A percentile compares a stretch with the other conserved stretches of the same genome.
Evolutionary conservation across 2,797 vertebrate species (phyloP).

Genomic region (Bovichtus diacanthus): DNA sequence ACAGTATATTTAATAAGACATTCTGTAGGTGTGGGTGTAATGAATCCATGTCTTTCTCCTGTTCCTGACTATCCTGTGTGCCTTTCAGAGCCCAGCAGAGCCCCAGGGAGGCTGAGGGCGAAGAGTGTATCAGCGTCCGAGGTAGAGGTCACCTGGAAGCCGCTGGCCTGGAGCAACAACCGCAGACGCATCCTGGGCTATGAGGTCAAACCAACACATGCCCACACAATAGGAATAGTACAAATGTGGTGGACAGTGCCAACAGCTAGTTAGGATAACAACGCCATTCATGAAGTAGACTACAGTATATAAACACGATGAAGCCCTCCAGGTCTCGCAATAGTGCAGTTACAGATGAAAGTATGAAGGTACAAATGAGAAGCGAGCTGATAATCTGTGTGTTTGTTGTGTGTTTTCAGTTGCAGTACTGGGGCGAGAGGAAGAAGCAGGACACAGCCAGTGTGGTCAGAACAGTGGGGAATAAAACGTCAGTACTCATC

Average conservation of each 20-base stretch:
- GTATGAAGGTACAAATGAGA: neutral
- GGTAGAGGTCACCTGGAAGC: constrained; percentile 92
- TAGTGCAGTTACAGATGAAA: neutral
- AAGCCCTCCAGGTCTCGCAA: neutral
- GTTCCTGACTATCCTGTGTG: constrained; percentile 31
- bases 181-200: constrained; percentile 94
- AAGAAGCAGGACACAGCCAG: constrained; percentile 90
- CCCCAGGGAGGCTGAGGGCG: constrained; percentile 88
- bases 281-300: constrained; percentile 36
- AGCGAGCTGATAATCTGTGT: constrained; percentile 7
- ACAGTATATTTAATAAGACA: constrained; percentile 24
- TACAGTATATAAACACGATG: neutral
- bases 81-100: constrained; percentile 89
- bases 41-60: constrained; percentile 36
- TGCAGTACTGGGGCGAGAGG: constrained; percentile 90
- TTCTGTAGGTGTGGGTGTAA: constrained; percentile 41
- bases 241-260: constrained; percentile 31
- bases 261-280: constrained; percentile 29
- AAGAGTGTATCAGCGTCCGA: constrained; percentile 92
- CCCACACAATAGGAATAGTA: constrained; percentile 53
- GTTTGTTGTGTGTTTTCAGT: constrained; percentile 74
- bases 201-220: constrained; percentile 85
- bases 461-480: constrained; percentile 89
- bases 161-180: constrained; percentile 88
- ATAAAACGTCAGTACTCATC: constrained; percentile 89